phyloP scores from a whole-genome alignment of 2,797 vertebrate genomes.

The Scyliorhinus canicula region DNA sequence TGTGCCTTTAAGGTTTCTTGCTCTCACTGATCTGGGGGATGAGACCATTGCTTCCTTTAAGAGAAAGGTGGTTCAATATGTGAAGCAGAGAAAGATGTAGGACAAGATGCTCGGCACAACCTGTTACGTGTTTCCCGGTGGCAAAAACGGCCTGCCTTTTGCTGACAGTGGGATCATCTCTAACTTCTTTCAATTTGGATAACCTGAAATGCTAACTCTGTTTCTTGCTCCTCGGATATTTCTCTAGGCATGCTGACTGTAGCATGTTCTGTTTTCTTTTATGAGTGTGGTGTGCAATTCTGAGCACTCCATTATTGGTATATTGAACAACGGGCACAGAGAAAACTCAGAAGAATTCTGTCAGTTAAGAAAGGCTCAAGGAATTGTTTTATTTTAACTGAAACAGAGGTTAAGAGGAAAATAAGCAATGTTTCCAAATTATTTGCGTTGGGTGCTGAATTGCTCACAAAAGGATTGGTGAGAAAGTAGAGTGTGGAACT shows the following conservation, averaged over 20 bases:
- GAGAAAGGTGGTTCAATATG: no score
- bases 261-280: neutral
- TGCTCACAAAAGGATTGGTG: no score
- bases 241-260: neutral
- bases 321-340: neutral
- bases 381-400: neutral
- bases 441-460: neutral
- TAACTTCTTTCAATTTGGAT: neutral
- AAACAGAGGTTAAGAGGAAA: neutral
- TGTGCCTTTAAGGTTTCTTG: no score
- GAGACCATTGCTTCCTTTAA: no score
- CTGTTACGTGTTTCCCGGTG: no score
- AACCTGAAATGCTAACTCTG: neutral
- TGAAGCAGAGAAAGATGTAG: no score
- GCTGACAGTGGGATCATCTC: no score
- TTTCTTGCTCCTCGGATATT: neutral
- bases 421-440: neutral
- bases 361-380: neutral
- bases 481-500: neutral
- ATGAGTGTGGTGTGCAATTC: neutral
- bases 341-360: neutral
- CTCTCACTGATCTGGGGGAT: no score
- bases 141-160: no score
- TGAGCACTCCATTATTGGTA: neutral
- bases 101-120: no score